Evolutionary conservation across 2,113 vertebrate species (phyloP).

Genomic region (Nothocercus nigrocapillus): DNA sequence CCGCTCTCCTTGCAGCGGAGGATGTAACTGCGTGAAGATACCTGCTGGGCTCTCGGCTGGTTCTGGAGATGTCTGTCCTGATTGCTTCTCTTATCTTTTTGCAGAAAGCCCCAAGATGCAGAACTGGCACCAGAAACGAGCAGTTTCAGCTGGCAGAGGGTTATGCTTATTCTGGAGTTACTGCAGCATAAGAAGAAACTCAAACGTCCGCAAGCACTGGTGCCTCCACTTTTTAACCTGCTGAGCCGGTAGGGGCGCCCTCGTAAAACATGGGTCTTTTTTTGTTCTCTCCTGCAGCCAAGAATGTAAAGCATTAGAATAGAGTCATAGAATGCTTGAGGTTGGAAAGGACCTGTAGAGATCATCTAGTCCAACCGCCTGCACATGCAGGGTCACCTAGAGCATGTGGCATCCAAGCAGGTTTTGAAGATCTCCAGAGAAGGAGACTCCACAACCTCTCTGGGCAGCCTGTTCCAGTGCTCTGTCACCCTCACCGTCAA

Average conservation of each 20-base stretch:
- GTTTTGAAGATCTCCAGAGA: too few relatives aligned
- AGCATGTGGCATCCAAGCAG: too few relatives aligned
- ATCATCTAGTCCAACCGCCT: too few relatives aligned
- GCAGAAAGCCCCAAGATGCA: constrained; percentile 81
- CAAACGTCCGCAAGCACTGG: constrained; percentile 81
- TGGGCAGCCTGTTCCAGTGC: too few relatives aligned
- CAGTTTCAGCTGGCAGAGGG: constrained; percentile 85
- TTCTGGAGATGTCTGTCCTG: not conserved
- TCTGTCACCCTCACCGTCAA: too few relatives aligned
- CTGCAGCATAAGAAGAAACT: constrained; percentile 98
- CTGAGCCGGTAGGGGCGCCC: constrained; percentile 83
- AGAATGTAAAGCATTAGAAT: not conserved
- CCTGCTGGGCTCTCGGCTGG: fast-evolving
- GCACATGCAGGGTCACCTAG: too few relatives aligned
- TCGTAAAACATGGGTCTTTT: not conserved
- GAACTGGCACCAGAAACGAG: constrained; percentile 61
- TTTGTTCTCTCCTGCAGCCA: not conserved
- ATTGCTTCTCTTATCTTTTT: not conserved
- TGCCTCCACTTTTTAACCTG: constrained; percentile 89
- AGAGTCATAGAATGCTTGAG: too few relatives aligned
- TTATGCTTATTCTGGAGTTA: constrained; percentile 92
- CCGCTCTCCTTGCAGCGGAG: not conserved
- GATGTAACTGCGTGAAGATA: not conserved
- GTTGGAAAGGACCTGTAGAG: too few relatives aligned
- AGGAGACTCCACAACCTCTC: too few relatives aligned